These are phyloP conservation scores for Bucco capensis DNA, from an alignment of 2,113 vertebrate species.

Conservation along the genomic window DNA sequence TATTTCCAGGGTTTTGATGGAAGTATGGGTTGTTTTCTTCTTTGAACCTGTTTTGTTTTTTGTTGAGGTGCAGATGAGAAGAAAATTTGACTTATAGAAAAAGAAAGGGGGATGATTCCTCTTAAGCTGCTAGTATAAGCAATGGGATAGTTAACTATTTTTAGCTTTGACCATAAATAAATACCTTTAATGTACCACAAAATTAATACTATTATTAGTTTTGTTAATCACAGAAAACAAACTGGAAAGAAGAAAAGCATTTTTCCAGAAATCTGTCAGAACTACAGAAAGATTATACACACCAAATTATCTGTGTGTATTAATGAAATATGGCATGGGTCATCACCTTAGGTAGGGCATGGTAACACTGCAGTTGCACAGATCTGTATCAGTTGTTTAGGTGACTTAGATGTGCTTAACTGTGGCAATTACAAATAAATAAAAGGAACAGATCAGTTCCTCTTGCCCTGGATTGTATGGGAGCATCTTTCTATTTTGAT, in stretches of 20 bases:
- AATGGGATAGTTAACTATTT: background rate
- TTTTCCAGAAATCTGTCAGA: background rate
- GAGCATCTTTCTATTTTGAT: background rate
- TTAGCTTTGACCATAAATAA: background rate
- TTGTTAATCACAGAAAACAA: constrained; percentile 32
- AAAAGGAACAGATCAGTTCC: background rate
- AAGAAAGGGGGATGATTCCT: background rate
- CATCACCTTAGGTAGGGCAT: background rate
- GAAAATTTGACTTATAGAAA: background rate
- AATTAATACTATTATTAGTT: constrained; percentile 51
- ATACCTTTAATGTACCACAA: background rate
- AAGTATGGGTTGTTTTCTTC: background rate
- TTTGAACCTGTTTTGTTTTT: background rate
- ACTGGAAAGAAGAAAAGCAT: background rate
- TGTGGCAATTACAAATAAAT: background rate
- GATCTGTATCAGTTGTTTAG: background rate
- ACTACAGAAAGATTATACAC: background rate
- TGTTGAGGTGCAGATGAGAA: background rate
- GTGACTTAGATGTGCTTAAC: background rate
- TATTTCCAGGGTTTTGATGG: background rate
- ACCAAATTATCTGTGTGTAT: background rate
- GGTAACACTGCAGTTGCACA: background rate
- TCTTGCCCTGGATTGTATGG: background rate
- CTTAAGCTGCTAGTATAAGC: background rate
- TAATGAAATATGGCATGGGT: background rate